These are phyloP conservation scores for Zophobas atratus DNA, from an alignment of 1,140 invertebrate genomes.

Conservation along the genomic window DNA sequence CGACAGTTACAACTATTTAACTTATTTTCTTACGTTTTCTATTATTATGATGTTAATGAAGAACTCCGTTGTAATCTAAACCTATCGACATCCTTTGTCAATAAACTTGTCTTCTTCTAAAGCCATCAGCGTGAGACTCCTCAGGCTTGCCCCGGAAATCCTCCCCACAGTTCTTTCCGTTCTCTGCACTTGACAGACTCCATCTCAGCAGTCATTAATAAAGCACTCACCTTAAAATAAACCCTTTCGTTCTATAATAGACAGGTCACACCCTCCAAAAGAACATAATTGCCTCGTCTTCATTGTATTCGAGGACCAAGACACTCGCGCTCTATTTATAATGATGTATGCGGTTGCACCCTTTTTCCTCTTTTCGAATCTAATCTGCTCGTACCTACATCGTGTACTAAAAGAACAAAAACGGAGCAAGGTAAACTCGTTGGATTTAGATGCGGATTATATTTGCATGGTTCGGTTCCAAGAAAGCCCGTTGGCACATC, in stretches of 20 bases:
- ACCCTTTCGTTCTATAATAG: conserved; percentile 1
- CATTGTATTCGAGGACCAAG: conserved; percentile 21
- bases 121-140: not conserved
- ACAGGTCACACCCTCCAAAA: conserved; percentile 9
- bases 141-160: conserved; percentile 18
- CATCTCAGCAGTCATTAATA: conserved; percentile 19
- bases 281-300: conserved; percentile 22
- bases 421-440: not conserved
- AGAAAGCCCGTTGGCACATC: conserved; percentile 1
- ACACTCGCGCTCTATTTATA: conserved; percentile 24
- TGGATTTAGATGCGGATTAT: conserved; percentile 12
- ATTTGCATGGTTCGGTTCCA: conserved; percentile 5
- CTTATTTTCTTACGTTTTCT: no score
- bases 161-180: conserved; percentile 5
- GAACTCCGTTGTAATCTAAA: no score
- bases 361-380: not conserved
- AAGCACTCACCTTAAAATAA: conserved; percentile 23
- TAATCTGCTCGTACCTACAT: not conserved
- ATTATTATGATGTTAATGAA: not conserved
- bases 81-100: not conserved
- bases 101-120: not conserved
- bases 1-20: no score
- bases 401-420: not conserved
- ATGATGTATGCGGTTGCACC: conserved; percentile 4
- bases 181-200: conserved; percentile 21